These are phyloP conservation scores for Pachliopta kotzebuea DNA, from an alignment of 2,888 invertebrate genomes.

Conservation along the genomic window DNA sequence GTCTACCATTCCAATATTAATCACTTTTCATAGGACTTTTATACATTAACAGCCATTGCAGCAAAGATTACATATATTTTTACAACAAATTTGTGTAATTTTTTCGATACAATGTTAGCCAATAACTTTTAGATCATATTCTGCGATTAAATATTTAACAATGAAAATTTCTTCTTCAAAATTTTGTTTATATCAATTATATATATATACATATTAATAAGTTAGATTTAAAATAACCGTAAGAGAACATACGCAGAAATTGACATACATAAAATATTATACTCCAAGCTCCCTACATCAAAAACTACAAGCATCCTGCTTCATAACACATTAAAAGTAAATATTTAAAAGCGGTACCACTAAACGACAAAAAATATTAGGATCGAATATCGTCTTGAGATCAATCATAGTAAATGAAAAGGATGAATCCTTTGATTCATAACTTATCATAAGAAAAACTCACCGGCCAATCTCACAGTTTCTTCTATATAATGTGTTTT, in stretches of 20 bases:
- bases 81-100: constrained; percentile 3
- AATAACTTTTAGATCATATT: constrained; percentile 35
- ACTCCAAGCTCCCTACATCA: constrained; percentile 61
- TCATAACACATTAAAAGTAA: constrained; percentile 64
- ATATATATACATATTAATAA: constrained; percentile 56
- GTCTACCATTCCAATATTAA: constrained; percentile 34
- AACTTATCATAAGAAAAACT: constrained; percentile 52
- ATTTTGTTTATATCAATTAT: constrained; percentile 52
- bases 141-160: constrained; percentile 49
- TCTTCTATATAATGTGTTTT: constrained; percentile 16
- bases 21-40: constrained; percentile 24
- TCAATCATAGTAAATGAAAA: constrained; percentile 70
- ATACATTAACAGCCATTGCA: constrained; percentile 19
- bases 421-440: constrained; percentile 53
- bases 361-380: constrained; percentile 64
- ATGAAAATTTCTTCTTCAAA: constrained; percentile 53
- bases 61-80: constrained; percentile 10
- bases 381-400: constrained; percentile 79
- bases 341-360: constrained; percentile 58
- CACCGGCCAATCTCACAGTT: constrained; percentile 40
- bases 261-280: constrained; percentile 64
- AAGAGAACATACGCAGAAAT: constrained; percentile 63
- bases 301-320: constrained; percentile 71
- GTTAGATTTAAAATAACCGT: constrained; percentile 70
- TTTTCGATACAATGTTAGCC: constrained; percentile 17